Evolutionary conservation across 2,113 vertebrate species (phyloP), one percentile per base, ranked within the genome.

Genomic region (Martes martes): DNA sequence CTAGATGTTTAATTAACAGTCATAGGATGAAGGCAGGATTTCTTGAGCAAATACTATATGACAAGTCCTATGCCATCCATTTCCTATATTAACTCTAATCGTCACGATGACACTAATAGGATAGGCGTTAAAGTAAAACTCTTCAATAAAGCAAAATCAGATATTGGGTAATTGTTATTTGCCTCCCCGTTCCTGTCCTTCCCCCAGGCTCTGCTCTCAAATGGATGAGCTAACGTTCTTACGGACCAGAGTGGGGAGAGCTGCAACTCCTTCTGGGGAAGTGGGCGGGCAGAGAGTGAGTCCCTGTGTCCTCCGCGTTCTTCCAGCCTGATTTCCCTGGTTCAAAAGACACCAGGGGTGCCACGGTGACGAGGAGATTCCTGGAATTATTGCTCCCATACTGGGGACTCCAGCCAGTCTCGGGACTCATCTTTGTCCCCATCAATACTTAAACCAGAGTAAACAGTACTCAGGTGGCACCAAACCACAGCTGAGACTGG

Each of bases 361-460:
- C 65, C 71, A 67, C 47, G 57, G 33, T 61, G 76, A 11, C 11
- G 2, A 33, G 71, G 69, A 91, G 79, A 52, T 36, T 74, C 59
- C 82, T 52, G 63, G 91, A 85, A 81, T 61, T 71, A 2, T 14
- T 45, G 45, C 59, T 59, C 82, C 61, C 59, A 16, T 57, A n/a
- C 82, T 36, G 33, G 7, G 33, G 57, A 71, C 47, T 57, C 50
- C 19, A 59, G 23, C 80, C 63, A 86, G 63, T 71, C 15, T 9
- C 26, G 13, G 45, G 19, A 45, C 67, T 8, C 67, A 2, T n/a
- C 0, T 31, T 86, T 26, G 42, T 71, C n/a, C 33, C 76, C 13
- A 42, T 86, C 52, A 79, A 82, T 86, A 47, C 73, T 82, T 89
- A 94, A 94, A 83, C 67, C 55, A 78, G 91, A 74, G 39, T 79